A percentile compares a stretch with the other conserved stretches of the same genome.
Evolutionary conservation across 2,888 invertebrate species (phyloP).

Genomic region (Lasioglossum vierecki): DNA sequence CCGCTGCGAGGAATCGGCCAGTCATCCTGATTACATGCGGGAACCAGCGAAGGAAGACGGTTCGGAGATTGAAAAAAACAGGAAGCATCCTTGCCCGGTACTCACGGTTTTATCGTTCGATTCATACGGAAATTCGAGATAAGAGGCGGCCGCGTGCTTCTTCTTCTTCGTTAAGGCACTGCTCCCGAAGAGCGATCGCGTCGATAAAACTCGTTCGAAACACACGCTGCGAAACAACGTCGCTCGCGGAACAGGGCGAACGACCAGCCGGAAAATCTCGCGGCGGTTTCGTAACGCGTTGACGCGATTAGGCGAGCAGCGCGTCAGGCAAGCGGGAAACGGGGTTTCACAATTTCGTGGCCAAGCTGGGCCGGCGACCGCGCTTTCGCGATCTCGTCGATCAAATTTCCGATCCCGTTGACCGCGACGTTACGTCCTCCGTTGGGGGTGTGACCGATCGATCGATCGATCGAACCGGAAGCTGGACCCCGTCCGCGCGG

Average conservation of each 20-base stretch:
- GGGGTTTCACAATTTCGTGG: conserved; percentile 11
- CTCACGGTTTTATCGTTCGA: conserved; percentile 16
- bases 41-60: background rate
- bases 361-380: background rate
- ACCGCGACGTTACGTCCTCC: background rate
- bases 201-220: background rate
- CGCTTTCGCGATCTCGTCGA: conserved; percentile 14
- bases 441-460: background rate
- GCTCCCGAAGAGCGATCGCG: conserved; percentile 6
- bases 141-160: conserved; percentile 20
- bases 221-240: background rate
- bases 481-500: background rate
- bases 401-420: conserved; percentile 1
- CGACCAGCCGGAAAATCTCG: background rate
- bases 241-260: background rate
- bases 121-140: conserved; percentile 17
- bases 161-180: conserved; percentile 9
- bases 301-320: background rate
- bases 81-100: background rate
- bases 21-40: conserved; percentile 14
- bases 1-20: background rate
- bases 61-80: background rate
- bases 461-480: background rate
- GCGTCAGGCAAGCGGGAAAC: background rate
- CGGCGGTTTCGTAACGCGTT: conserved; percentile 5